A percentile compares a stretch with the other conserved stretches of the same genome.
Evolutionary conservation across 1,140 invertebrate species (phyloP).

Genomic region (Euglossa dilemma): DNA sequence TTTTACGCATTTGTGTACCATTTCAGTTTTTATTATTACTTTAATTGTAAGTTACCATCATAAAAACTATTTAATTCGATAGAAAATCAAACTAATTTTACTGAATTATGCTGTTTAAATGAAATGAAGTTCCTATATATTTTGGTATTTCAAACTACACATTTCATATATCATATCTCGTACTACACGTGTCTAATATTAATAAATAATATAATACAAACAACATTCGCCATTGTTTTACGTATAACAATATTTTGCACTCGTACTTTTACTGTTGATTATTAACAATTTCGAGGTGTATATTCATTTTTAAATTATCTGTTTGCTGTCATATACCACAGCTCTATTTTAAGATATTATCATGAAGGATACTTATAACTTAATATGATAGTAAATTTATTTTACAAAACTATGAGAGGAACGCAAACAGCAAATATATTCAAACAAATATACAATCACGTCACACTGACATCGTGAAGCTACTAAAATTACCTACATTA

Average conservation of each 20-base stretch:
- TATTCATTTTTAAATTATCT: not conserved
- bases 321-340: not conserved
- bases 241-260: not conserved
- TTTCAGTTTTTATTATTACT: not conserved
- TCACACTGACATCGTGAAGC: not conserved
- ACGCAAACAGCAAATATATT: not conserved
- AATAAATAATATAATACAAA: conserved; percentile 20
- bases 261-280: not conserved
- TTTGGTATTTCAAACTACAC: conserved; percentile 3
- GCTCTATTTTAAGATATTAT: not conserved
- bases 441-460: not conserved
- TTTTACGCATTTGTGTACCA: not conserved
- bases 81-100: not conserved
- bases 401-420: not conserved
- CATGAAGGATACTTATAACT: not conserved
- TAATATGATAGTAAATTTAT: not conserved
- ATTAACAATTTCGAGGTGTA: not conserved
- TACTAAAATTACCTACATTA: not conserved
- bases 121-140: not conserved
- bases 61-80: not conserved
- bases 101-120: not conserved
- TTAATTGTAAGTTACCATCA: not conserved
- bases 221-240: not conserved
- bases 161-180: not conserved
- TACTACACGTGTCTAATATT: not conserved